Evolutionary conservation across 2,797 vertebrate genomes (phyloP), one percentile per base, ranked within the genome.

Genomic region (Rhinoraja longicauda): DNA sequence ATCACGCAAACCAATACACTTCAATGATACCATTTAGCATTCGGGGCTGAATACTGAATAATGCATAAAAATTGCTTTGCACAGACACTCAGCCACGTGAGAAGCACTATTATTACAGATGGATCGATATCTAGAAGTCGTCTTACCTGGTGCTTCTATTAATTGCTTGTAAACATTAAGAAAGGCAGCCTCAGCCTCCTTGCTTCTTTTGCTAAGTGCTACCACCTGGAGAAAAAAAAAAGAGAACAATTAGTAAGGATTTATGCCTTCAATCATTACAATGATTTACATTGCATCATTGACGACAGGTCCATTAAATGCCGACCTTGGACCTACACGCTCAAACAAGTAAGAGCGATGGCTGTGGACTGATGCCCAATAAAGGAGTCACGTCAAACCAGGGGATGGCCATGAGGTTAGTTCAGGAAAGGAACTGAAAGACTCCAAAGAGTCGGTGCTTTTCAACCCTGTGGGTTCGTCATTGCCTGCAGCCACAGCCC

Each of bases 111-210:
- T 73, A 93, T 93, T 93, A 77, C 62, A 76, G 73, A 59, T 77
- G 53, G 45, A 88, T 88, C 84, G 67, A 88, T 88, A 88, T 67
- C 84, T 88, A 88, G 88, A 67, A 88, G 95, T 94, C 94, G 94
- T 96, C 98, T 97, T 97, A 99, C 99, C 99, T 98, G 99, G 98
- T 95, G 97, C 98, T 96, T 97, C 96, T 94, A 98, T 98, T 95
- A 99, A 97, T 94, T 98, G 98, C 97, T 98, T 98, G 97, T 98
- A 98, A 96, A 98, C 97, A 94, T 97, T 98, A 95, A 99, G 97
- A 96, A 99, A 99, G 45, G 98, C 98, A 64, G 98, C 97, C 96
- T 98, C 98, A n/a, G 98, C 98, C 97, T 99, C 98, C 95, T 98
- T 98, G 96, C 98, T 99, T 95, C 99, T 97, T 96, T 98, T 98